These are phyloP conservation scores for Drosophila neotestacea DNA, from an alignment of 2,888 invertebrate genomes.

Conservation along the genomic window DNA sequence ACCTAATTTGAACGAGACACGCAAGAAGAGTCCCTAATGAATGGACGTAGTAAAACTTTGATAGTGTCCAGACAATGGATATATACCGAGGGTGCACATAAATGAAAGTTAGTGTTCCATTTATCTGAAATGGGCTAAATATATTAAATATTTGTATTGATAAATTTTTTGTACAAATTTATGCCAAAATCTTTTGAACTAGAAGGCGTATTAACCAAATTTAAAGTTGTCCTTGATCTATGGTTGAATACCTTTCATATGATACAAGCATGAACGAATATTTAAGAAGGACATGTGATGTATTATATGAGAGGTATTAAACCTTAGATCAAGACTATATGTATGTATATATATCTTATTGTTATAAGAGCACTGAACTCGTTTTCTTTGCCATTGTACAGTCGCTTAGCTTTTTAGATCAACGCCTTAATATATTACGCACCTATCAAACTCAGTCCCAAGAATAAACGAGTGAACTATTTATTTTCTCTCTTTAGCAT, in stretches of 20 bases:
- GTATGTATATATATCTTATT: too few species aligned
- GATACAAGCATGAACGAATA: too few species aligned
- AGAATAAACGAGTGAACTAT: conserved; percentile 34
- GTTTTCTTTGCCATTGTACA: conserved; percentile 26
- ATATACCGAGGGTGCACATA: not conserved
- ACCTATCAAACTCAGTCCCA: conserved; percentile 2
- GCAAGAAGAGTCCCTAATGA: conserved; percentile 63
- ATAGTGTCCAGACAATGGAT: conserved; percentile 34
- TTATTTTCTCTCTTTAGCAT: conserved; percentile 31
- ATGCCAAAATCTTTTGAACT: too few species aligned
- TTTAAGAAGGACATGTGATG: too few species aligned
- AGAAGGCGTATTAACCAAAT: too few species aligned
- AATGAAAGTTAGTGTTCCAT: not conserved
- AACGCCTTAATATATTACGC: conserved; percentile 23
- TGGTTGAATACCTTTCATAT: too few species aligned
- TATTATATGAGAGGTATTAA: too few species aligned
- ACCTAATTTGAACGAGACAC: conserved; percentile 71
- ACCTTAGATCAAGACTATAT: too few species aligned
- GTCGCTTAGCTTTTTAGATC: conserved; percentile 6
- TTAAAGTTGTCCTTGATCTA: too few species aligned
- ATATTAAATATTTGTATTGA: not conserved
- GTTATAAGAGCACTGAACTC: not conserved
- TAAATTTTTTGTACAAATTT: too few species aligned
- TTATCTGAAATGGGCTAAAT: not conserved
- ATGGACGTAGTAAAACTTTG: conserved; percentile 52